Conservation (phyloP, 2,888 invertebrate species). For the Xestoiulus laeticollis region DNA sequence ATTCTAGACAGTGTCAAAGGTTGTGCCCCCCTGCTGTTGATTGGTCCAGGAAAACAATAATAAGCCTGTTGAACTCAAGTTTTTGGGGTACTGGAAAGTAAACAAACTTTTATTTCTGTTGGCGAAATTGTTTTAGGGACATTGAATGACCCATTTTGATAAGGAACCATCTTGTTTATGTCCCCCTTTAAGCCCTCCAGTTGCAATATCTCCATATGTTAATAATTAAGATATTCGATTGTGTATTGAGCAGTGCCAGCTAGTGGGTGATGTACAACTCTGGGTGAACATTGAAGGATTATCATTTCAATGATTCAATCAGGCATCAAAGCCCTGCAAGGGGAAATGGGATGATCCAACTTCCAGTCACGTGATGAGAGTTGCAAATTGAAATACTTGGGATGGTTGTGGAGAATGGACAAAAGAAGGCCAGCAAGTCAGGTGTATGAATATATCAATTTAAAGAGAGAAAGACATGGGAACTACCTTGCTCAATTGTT, state of each 20-base stretch:
- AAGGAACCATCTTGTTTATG: neutral
- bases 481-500: too few relatives aligned
- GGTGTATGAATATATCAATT: too few relatives aligned
- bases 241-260: neutral
- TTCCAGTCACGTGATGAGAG: neutral
- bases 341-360: conserved; percentile 79
- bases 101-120: neutral
- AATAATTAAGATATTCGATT: neutral
- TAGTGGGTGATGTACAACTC: neutral
- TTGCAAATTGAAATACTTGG: too few relatives aligned
- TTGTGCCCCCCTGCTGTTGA: neutral
- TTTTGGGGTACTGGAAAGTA: neutral
- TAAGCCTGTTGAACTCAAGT: neutral
- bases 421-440: neutral
- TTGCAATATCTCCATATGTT: neutral
- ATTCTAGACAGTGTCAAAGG: neutral
- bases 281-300: too few relatives aligned
- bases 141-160: neutral
- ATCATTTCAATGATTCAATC: too few relatives aligned
- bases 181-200: neutral
- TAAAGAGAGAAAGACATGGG: too few relatives aligned
- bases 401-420: too few relatives aligned
- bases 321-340: conserved; percentile 71
- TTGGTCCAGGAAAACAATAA: too few relatives aligned
- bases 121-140: neutral